phyloP scores from a whole-genome alignment of 2,888 invertebrate genomes.

The Ditylenchus weischeri region DNA sequence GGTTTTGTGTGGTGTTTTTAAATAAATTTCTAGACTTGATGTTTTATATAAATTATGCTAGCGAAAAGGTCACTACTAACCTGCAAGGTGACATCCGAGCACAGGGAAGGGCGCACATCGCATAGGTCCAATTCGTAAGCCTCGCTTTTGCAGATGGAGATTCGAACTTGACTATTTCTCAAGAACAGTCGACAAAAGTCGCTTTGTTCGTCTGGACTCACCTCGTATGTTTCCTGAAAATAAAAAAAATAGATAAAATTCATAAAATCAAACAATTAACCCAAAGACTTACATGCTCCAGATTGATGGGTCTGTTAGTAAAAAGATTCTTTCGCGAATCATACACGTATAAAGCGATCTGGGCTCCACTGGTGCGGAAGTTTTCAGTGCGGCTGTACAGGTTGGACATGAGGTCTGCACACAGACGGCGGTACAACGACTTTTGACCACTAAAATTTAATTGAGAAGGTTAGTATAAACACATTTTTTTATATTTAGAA shows the following conservation, averaged over 20 bases:
- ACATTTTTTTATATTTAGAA: too few relatives aligned
- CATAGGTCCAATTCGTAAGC: slow-evolving; percentile 24
- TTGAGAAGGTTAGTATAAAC: too few relatives aligned
- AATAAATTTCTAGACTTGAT: too few relatives aligned
- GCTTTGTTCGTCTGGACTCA: slow-evolving; percentile 12
- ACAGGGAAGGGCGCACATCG: slow-evolving; percentile 18
- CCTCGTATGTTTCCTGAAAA: slow-evolving; percentile 21
- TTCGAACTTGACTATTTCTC: neutral
- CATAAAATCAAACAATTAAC: neutral
- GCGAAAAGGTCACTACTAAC: too few relatives aligned
- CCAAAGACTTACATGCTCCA: neutral
- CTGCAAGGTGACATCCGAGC: neutral
- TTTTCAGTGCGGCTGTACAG: neutral
- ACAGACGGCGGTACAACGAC: neutral
- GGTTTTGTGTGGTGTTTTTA: too few relatives aligned
- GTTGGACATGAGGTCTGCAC: neutral
- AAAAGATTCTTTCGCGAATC: slow-evolving; percentile 28
- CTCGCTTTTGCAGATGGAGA: slow-evolving; percentile 16
- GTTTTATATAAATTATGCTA: too few relatives aligned
- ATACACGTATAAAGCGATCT: slow-evolving; percentile 18
- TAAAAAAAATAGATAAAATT: neutral
- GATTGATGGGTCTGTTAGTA: slow-evolving; percentile 26
- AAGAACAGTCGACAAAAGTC: slow-evolving; percentile 18
- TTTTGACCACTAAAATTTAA: slow-evolving; percentile 1
- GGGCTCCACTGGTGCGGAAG: neutral